Evolutionary conservation across 2,888 invertebrate species (phyloP).

Genomic region (Brenthis ino): DNA sequence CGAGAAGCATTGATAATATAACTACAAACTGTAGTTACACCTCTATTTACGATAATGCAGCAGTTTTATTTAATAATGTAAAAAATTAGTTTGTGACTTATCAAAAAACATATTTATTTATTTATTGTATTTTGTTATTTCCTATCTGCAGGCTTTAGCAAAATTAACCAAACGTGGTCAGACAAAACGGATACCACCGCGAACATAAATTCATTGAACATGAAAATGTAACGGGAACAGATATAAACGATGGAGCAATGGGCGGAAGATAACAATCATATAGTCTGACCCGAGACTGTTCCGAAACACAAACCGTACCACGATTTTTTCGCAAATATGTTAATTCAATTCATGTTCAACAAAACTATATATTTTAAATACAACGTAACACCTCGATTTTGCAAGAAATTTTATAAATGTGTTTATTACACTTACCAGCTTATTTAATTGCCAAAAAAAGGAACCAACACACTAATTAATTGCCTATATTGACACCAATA

Average conservation of each 20-base stretch:
- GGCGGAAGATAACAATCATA: conserved; percentile 60
- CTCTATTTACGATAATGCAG: too few species aligned
- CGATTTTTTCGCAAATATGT: neutral
- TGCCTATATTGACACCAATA: neutral
- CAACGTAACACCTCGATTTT: neutral
- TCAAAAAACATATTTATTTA: too few species aligned
- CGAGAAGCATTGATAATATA: too few species aligned
- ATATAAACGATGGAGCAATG: conserved; percentile 41
- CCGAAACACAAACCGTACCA: conserved; percentile 1
- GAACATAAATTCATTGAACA: conserved; percentile 35
- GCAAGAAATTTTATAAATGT: neutral
- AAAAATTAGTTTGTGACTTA: too few species aligned
- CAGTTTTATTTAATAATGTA: too few species aligned
- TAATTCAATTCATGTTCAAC: neutral
- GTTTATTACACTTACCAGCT: too few species aligned
- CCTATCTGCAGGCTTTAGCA: too few species aligned
- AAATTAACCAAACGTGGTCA: neutral
- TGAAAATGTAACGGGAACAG: conserved; percentile 40
- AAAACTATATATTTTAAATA: too few species aligned
- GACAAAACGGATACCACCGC: neutral
- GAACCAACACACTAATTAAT: too few species aligned
- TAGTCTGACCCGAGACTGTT: conserved; percentile 16
- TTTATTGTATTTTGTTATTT: too few species aligned
- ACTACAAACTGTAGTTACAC: too few species aligned
- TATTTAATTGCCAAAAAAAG: too few species aligned